These are phyloP conservation scores for Harlomillsia oculata DNA, from an alignment of 1,140 invertebrate species.

Conservation along the genomic window DNA sequence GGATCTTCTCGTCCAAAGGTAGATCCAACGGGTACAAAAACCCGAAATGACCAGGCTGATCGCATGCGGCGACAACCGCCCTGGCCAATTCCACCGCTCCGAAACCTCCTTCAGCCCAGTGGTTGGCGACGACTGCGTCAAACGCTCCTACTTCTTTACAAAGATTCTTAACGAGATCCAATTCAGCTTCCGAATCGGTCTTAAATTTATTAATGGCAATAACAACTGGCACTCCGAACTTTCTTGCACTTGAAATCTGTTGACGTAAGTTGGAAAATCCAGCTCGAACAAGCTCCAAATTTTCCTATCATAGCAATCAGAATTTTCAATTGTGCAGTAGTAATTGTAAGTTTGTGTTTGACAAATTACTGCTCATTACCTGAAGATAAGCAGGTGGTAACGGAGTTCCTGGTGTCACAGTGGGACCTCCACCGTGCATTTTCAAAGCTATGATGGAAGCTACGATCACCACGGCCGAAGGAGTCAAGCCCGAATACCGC, in stretches of 20 bases:
- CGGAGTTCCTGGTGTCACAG: conserved; percentile 72
- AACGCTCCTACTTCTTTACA: conserved; percentile 67
- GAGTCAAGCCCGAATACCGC: conserved; percentile 72
- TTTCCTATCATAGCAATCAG: conserved; percentile 51
- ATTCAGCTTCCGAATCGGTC: conserved; percentile 77
- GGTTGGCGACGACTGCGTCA: conserved; percentile 73
- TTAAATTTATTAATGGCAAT: conserved; percentile 87
- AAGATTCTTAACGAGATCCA: conserved; percentile 65
- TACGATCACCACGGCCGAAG: conserved; percentile 86
- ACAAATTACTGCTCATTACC: too few species aligned
- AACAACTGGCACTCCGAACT: conserved; percentile 89
- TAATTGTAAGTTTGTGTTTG: not conserved
- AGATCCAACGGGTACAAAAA: conserved; percentile 75
- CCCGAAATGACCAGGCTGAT: conserved; percentile 49
- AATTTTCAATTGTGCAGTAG: not conserved
- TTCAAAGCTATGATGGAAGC: conserved; percentile 89
- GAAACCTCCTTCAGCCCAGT: conserved; percentile 82
- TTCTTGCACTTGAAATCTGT: conserved; percentile 85
- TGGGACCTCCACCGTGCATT: conserved; percentile 55
- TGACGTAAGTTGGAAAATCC: conserved; percentile 85
- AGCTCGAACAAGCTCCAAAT: conserved; percentile 75
- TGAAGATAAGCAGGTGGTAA: conserved; percentile 72
- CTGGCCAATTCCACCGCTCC: conserved; percentile 79
- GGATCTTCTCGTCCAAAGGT: conserved; percentile 79
- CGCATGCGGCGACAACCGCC: conserved; percentile 69